These are phyloP conservation scores for Pteropus alecto DNA, from an alignment of 2,113 vertebrate species.

Conservation along the genomic window DNA sequence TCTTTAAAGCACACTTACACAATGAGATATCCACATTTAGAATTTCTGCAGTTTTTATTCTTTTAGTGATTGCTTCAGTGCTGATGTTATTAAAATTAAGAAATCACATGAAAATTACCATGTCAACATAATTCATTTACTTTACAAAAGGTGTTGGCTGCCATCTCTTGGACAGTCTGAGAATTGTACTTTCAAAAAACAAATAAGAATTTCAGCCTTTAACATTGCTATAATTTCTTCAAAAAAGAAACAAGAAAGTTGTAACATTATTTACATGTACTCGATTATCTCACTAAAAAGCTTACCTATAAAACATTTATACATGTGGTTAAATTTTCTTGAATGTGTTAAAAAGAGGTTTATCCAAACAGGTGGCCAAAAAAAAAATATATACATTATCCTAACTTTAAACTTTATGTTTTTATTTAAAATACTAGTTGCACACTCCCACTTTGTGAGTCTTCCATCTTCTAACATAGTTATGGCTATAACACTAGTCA, in stretches of 20 bases:
- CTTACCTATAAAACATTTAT: background rate
- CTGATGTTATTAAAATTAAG: conserved; percentile 43
- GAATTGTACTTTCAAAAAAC: background rate
- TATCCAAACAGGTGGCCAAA: background rate
- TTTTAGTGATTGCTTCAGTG: conserved; percentile 15
- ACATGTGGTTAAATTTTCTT: background rate
- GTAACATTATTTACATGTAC: background rate
- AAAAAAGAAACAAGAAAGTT: background rate
- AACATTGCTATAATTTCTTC: background rate
- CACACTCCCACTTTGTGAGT: background rate
- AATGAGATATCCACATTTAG: background rate
- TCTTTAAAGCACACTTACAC: background rate
- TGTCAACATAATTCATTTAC: background rate
- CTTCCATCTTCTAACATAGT: background rate
- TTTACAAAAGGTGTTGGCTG: conserved; percentile 55
- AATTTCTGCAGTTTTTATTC: conserved; percentile 45
- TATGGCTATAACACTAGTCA: background rate
- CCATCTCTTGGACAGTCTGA: conserved; percentile 61
- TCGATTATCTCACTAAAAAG: conserved; percentile 22
- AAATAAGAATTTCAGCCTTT: background rate
- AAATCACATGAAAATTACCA: background rate
- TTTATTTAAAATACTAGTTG: background rate
- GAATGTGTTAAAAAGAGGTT: background rate
- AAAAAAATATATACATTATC: background rate
- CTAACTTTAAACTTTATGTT: background rate